phyloP scores from a whole-genome alignment of 2,888 invertebrate genomes.

The Perithous albicinctus region DNA sequence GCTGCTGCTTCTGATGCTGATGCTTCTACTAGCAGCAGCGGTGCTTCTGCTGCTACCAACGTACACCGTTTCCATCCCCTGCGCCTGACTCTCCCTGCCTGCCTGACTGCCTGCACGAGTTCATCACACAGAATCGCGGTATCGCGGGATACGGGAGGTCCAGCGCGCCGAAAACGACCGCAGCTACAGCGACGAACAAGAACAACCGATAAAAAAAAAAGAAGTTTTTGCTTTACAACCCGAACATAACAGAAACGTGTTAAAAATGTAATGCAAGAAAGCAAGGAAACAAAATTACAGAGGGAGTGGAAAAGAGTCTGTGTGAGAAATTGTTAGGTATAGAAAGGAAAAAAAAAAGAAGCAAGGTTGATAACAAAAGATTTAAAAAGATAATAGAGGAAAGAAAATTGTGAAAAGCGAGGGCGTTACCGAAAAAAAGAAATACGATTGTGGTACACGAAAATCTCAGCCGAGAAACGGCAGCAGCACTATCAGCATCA shows the following conservation, averaged over 20 bases:
- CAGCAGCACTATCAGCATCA: slow-evolving; percentile 52
- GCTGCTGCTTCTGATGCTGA: slow-evolving; percentile 31
- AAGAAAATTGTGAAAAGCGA: slow-evolving; percentile 20
- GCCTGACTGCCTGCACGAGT: slow-evolving; percentile 69
- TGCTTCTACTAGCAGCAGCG: slow-evolving; percentile 45
- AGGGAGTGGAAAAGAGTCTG: not conserved
- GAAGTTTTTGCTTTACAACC: too few species aligned
- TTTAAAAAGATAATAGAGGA: not conserved
- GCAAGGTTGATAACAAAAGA: too few species aligned
- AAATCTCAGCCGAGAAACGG: slow-evolving; percentile 41
- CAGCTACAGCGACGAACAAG: not conserved
- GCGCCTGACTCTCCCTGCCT: slow-evolving; percentile 50
- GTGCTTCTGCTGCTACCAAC: slow-evolving; percentile 45
- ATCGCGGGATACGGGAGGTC: slow-evolving; percentile 78
- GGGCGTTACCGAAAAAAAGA: slow-evolving; percentile 46
- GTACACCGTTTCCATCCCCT: slow-evolving; percentile 58
- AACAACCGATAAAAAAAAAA: not conserved
- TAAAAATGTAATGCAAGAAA: not conserved
- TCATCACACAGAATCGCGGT: slow-evolving; percentile 77
- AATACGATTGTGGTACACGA: slow-evolving; percentile 25
- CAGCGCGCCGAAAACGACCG: slow-evolving; percentile 65
- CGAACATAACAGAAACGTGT: not conserved
- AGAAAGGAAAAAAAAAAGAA: too few species aligned
- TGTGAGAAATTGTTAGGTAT: too few species aligned
- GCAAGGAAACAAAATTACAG: not conserved